Evolutionary conservation across 2,797 vertebrate genomes (phyloP).

Genomic region (Anguilla obscura): DNA sequence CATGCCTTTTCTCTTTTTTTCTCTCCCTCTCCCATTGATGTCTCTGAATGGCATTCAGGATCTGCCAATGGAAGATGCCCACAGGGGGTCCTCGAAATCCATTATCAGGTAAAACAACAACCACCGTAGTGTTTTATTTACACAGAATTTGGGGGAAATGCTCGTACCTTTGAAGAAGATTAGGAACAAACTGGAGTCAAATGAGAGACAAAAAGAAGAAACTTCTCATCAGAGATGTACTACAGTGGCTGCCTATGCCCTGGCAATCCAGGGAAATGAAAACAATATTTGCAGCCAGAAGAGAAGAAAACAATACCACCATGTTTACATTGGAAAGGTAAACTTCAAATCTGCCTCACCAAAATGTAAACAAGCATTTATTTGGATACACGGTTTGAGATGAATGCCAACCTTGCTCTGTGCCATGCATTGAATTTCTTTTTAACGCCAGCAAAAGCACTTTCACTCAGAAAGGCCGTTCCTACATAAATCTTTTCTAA

Average conservation of each 20-base stretch:
- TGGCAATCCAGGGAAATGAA: not conserved
- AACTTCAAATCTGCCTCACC: conserved; percentile 15
- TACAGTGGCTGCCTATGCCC: not conserved
- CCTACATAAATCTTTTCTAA: not conserved
- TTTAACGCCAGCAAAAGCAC: not conserved
- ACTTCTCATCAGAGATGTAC: conserved; percentile 37
- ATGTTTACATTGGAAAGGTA: not conserved
- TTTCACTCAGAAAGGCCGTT: not conserved
- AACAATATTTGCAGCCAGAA: not conserved
- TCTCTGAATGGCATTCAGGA: conserved; percentile 72
- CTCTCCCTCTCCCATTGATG: conserved; percentile 71
- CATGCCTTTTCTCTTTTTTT: conserved; percentile 49
- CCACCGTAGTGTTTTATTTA: conserved; percentile 71
- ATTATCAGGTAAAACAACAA: conserved; percentile 82
- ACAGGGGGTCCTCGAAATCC: conserved; percentile 77
- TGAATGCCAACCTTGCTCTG: not conserved
- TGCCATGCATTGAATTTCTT: not conserved
- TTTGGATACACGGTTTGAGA: not conserved
- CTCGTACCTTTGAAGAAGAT: conserved; percentile 57
- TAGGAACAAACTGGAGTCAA: conserved; percentile 49
- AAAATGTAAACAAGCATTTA: conserved; percentile 2
- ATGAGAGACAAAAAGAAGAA: conserved; percentile 35
- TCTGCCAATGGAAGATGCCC: conserved; percentile 79
- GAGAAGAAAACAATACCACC: not conserved
- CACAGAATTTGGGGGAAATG: conserved; percentile 50